Evolutionary conservation across 1,140 invertebrate genomes (phyloP).

Genomic region (Formica selysi): DNA sequence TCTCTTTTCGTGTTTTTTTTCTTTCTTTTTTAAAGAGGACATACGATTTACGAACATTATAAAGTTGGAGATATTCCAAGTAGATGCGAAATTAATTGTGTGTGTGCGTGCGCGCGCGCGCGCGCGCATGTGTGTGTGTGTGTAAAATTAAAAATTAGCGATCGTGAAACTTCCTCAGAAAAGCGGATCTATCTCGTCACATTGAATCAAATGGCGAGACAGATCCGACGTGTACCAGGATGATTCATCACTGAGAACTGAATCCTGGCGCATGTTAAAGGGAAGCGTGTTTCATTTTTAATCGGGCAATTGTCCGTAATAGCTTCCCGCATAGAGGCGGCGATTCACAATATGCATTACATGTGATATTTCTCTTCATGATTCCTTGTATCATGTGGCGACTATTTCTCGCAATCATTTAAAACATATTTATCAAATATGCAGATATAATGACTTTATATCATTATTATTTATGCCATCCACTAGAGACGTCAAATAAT

Average conservation of each 20-base stretch:
- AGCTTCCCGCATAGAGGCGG: neutral
- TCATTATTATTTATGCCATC: neutral
- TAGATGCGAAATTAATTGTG: neutral
- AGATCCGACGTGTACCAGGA: neutral
- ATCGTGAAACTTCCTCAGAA: neutral
- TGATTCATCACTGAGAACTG: conserved; percentile 39
- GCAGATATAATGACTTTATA: neutral
- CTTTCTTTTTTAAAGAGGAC: neutral
- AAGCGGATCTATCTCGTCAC: neutral
- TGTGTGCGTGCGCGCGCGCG: no score
- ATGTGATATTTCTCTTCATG: neutral
- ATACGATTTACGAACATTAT: neutral
- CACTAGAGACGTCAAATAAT: neutral
- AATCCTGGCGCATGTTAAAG: neutral
- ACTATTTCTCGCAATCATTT: neutral
- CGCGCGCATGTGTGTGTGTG: no score
- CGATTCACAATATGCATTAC: neutral
- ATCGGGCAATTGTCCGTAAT: conserved; percentile 17
- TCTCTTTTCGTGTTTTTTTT: neutral
- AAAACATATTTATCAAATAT: neutral
- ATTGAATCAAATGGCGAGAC: conserved; percentile 1
- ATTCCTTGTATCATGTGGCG: neutral
- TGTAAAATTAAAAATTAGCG: neutral
- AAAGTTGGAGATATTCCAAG: conserved; percentile 24
- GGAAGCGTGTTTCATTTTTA: conserved; percentile 1